Conservation (phyloP, 2,888 invertebrate species). For the Brachylomia viminalis region DNA sequence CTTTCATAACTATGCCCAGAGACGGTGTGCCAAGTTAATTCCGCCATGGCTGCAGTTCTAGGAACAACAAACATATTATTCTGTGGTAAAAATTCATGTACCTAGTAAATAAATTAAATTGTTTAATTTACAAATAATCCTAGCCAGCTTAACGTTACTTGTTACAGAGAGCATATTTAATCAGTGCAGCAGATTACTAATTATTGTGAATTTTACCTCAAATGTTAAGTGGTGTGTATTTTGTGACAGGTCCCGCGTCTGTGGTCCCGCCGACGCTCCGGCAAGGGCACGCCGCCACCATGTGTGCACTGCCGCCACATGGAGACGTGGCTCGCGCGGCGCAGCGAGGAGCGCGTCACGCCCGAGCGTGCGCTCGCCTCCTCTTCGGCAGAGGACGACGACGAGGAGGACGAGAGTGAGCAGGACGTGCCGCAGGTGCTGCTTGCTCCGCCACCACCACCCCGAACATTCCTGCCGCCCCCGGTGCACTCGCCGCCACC, state of each 20-base stretch:
- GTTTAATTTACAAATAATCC: constrained; percentile 15
- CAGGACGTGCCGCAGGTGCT: constrained; percentile 90
- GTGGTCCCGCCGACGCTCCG: constrained; percentile 92
- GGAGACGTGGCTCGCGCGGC: constrained; percentile 93
- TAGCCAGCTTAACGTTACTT: background rate
- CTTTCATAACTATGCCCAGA: constrained; percentile 7
- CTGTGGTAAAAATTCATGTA: background rate
- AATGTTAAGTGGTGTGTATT: constrained; percentile 19
- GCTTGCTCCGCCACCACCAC: constrained; percentile 91
- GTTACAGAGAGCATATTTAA: constrained; percentile 35
- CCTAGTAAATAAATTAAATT: constrained; percentile 14
- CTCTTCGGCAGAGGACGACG: constrained; percentile 87
- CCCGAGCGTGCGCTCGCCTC: constrained; percentile 83
- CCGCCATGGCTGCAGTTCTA: constrained; percentile 1
- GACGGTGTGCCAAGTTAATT: background rate
- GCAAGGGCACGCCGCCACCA: constrained; percentile 92
- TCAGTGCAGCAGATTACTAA: constrained; percentile 7
- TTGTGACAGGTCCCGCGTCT: constrained; percentile 91
- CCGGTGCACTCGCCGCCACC: constrained; percentile 88
- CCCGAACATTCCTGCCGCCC: constrained; percentile 79
- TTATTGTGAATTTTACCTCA: constrained; percentile 5
- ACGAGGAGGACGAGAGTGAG: constrained; percentile 89
- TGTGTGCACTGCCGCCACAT: constrained; percentile 95
- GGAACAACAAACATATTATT: constrained; percentile 1
- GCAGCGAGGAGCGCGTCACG: constrained; percentile 84